Percentiles rank a stretch among this genome's conserved stretches.
Evolutionary conservation across 2,888 invertebrate genomes (phyloP).

Genomic region (Folsomia manolachei): DNA sequence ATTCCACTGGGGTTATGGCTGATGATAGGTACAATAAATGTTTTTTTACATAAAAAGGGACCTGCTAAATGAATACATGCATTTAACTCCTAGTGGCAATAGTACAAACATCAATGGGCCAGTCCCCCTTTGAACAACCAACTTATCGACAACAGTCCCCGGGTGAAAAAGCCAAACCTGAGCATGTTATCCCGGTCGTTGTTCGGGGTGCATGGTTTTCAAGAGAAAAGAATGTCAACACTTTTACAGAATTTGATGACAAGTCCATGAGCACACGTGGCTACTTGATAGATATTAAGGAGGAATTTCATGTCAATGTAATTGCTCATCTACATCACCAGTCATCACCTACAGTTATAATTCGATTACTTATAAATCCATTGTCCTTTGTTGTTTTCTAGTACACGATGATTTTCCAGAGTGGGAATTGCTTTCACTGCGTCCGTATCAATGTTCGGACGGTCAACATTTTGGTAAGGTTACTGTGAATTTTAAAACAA

Average conservation of each 20-base stretch:
- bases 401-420: conserved; percentile 78
- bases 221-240: conserved; percentile 80
- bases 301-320: conserved; percentile 67
- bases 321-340: too few species aligned
- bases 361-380: too few species aligned
- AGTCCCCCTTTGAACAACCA: neutral
- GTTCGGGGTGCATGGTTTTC: conserved; percentile 88
- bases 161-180: neutral
- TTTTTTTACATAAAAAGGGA: too few species aligned
- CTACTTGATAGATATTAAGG: conserved; percentile 68
- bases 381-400: too few species aligned
- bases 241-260: conserved; percentile 77
- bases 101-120: too few species aligned
- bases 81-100: too few species aligned
- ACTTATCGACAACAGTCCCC: neutral
- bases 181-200: conserved; percentile 66
- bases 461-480: conserved; percentile 78
- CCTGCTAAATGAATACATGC: too few species aligned
- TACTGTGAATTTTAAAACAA: too few species aligned
- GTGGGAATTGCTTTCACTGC: conserved; percentile 72
- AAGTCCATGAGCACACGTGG: conserved; percentile 72
- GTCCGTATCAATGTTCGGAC: conserved; percentile 80
- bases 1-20: too few species aligned
- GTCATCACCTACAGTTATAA: too few species aligned
- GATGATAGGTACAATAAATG: too few species aligned